Conservation (phyloP, 1,140 invertebrate genomes). For the Tribolium castaneum region DNA sequence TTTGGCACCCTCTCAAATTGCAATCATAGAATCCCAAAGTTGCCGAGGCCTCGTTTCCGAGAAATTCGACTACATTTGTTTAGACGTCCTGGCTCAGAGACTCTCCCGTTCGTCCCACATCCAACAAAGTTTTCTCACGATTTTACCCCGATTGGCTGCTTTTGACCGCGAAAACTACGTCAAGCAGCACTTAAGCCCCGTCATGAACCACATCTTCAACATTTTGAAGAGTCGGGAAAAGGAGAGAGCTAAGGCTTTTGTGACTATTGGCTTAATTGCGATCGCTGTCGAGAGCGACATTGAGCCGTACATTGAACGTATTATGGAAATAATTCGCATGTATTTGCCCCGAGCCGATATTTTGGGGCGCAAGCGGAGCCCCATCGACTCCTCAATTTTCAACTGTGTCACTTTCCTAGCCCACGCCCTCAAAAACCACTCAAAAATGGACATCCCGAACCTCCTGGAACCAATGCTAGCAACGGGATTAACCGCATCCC, state of each 20-base stretch:
- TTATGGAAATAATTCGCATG: slow-evolving; percentile 88
- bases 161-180: slow-evolving; percentile 89
- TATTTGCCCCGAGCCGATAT: slow-evolving; percentile 85
- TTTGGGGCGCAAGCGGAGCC: slow-evolving; percentile 75
- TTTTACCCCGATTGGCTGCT: slow-evolving; percentile 94
- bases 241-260: slow-evolving; percentile 87
- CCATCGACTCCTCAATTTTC: slow-evolving; percentile 91
- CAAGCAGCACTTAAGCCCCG: slow-evolving; percentile 79
- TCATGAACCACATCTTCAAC: slow-evolving; percentile 82
- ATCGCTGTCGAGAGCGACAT: slow-evolving; percentile 90
- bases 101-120: slow-evolving; percentile 81
- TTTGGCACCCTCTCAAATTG: slow-evolving; percentile 61
- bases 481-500: slow-evolving; percentile 88
- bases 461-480: slow-evolving; percentile 92
- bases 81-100: slow-evolving; percentile 82
- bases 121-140: slow-evolving; percentile 87
- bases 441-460: slow-evolving; percentile 79
- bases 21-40: slow-evolving; percentile 85
- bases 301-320: slow-evolving; percentile 80
- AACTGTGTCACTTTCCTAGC: slow-evolving; percentile 94
- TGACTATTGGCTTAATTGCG: slow-evolving; percentile 86
- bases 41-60: slow-evolving; percentile 87
- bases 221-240: slow-evolving; percentile 83
- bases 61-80: slow-evolving; percentile 86
- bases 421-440: slow-evolving; percentile 82